These are phyloP conservation scores for Scatophagus argus DNA, from an alignment of 2,113 vertebrate genomes.

Conservation along the genomic window DNA sequence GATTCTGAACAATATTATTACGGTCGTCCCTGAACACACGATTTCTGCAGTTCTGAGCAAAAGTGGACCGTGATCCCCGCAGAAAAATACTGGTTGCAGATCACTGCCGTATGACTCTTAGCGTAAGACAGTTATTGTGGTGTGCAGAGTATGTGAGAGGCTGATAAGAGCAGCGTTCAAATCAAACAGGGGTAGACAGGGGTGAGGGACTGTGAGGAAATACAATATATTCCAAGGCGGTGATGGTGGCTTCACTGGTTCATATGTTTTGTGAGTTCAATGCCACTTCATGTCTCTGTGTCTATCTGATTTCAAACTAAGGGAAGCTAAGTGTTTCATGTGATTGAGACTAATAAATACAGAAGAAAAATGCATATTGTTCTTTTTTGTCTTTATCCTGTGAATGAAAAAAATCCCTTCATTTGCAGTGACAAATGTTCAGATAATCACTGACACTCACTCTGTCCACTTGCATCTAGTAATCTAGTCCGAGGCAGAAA, in stretches of 20 bases:
- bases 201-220: slow-evolving; percentile 1
- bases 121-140: slow-evolving; percentile 60
- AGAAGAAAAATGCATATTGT: neutral
- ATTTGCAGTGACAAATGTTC: slow-evolving; percentile 8
- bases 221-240: slow-evolving; percentile 2
- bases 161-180: slow-evolving; percentile 68
- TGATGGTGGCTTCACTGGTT: slow-evolving; percentile 25
- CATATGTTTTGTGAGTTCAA: slow-evolving; percentile 14
- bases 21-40: slow-evolving; percentile 17
- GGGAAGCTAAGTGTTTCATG: neutral
- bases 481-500: slow-evolving; percentile 23
- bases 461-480: slow-evolving; percentile 6
- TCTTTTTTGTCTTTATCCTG: neutral
- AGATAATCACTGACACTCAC: neutral
- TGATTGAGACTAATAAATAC: neutral
- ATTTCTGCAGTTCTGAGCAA: slow-evolving; percentile 53
- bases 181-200: slow-evolving; percentile 27
- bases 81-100: slow-evolving; percentile 59
- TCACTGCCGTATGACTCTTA: slow-evolving; percentile 28
- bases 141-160: slow-evolving; percentile 56
- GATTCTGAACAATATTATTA: slow-evolving; percentile 59
- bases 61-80: slow-evolving; percentile 31
- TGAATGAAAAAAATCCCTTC: neutral
- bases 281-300: slow-evolving; percentile 2
- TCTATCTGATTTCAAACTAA: neutral